Evolutionary conservation across 2,797 vertebrate genomes (phyloP).

Genomic region (Spinibarbus caldwelli): DNA sequence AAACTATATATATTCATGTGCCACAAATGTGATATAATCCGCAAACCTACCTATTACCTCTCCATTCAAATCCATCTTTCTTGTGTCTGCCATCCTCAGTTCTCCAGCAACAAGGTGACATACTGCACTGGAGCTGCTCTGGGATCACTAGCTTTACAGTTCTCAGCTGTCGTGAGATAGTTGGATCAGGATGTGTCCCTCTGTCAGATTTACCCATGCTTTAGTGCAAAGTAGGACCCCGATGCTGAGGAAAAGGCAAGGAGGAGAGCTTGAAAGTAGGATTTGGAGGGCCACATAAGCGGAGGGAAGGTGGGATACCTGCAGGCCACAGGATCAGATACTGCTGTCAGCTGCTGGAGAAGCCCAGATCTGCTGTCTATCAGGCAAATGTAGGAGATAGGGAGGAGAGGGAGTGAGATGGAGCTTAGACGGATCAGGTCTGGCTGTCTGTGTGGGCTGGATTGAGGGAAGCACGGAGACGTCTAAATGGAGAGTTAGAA

Average conservation of each 20-base stretch:
- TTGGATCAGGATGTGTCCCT: conserved; percentile 60
- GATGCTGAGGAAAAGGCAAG: conserved; percentile 57
- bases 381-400: conserved; percentile 63
- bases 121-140: conserved; percentile 35
- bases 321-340: conserved; percentile 80
- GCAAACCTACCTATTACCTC: background rate
- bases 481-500: conserved; percentile 64
- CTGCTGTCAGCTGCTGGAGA: conserved; percentile 75
- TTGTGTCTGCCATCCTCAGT: background rate
- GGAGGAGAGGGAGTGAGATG: conserved; percentile 29
- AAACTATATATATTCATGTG: background rate
- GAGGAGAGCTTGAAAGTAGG: conserved; percentile 77
- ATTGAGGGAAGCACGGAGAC: conserved; percentile 42
- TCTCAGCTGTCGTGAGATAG: conserved; percentile 65
- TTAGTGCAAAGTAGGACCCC: conserved; percentile 67
- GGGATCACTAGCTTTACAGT: conserved; percentile 53
- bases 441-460: conserved; percentile 53
- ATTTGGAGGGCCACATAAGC: conserved; percentile 76
- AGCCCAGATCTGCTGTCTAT: conserved; percentile 63
- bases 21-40: background rate
- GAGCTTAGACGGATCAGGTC: conserved; percentile 78
- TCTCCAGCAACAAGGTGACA: conserved; percentile 9
- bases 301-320: conserved; percentile 72
- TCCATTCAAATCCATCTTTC: conserved; percentile 24
- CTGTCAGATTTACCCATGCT: conserved; percentile 69